phyloP scores from a whole-genome alignment of 2,113 vertebrate genomes.

The Sander vitreus region DNA sequence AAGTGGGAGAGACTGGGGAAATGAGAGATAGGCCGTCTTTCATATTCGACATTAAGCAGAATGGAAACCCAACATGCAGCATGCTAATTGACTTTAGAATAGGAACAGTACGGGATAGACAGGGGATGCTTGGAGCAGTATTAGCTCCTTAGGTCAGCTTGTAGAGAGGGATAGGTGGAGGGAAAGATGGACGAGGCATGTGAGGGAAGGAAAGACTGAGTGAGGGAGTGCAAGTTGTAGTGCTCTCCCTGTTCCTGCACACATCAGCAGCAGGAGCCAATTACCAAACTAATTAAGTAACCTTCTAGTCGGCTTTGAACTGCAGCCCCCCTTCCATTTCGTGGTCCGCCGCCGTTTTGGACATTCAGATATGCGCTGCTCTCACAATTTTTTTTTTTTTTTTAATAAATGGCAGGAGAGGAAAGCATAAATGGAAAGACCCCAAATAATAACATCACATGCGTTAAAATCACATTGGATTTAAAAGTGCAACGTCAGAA shows the following conservation, averaged over 20 bases:
- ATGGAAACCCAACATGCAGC: conserved; percentile 46
- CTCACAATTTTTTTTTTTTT: no score
- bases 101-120: conserved; percentile 35
- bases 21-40: conserved; percentile 41
- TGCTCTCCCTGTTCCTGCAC: conserved; percentile 64
- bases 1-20: conserved; percentile 31
- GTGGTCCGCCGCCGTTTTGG: conserved; percentile 41
- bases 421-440: conserved; percentile 30
- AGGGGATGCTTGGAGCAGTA: conserved; percentile 42
- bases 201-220: conserved; percentile 18
- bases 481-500: conserved; percentile 11
- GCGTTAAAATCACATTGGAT: conserved; percentile 27
- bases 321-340: conserved; percentile 64
- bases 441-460: conserved; percentile 45
- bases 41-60: conserved; percentile 54
- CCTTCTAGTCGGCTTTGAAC: conserved; percentile 79
- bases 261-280: conserved; percentile 79
- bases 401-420: conserved; percentile 38
- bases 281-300: conserved; percentile 86
- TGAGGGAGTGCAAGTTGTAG: conserved; percentile 26
- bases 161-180: conserved; percentile 26
- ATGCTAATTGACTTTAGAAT: conserved; percentile 38
- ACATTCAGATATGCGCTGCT: conserved; percentile 42
- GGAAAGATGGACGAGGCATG: conserved; percentile 51
- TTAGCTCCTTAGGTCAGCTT: conserved; percentile 50